A percentile compares a stretch with the other conserved stretches of the same genome.
Conservation (phyloP, 2,888 invertebrate genomes). For the Andrena haemorrhoa region DNA sequence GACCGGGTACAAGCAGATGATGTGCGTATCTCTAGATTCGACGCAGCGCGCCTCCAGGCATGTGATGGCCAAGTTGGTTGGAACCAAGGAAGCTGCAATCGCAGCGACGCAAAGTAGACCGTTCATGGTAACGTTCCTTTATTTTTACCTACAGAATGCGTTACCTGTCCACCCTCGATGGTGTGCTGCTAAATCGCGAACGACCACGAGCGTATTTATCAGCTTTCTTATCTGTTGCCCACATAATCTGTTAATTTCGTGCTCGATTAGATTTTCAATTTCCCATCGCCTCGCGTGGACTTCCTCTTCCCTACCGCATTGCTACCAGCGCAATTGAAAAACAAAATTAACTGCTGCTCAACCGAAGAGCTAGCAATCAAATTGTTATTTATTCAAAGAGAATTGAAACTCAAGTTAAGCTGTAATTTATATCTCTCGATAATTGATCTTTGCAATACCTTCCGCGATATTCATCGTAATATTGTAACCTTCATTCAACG, state of each 20-base stretch:
- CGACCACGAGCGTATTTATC: background rate
- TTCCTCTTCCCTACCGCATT: no score
- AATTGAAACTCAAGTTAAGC: no score
- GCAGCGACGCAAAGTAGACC: background rate
- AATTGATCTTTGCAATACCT: no score
- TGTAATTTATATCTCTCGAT: no score
- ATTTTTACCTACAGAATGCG: background rate
- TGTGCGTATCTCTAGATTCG: slow-evolving; percentile 17
- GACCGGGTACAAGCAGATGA: slow-evolving; percentile 53
- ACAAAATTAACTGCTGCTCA: no score
- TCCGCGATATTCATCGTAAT: no score
- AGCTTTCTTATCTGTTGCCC: background rate
- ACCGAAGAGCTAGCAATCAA: no score
- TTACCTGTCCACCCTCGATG: no score
- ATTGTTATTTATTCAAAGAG: no score
- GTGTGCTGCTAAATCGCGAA: background rate
- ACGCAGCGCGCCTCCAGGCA: no score
- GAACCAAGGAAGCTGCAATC: background rate
- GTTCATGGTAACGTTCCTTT: slow-evolving; percentile 2
- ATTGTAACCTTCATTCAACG: no score
- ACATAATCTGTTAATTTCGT: background rate
- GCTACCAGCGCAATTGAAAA: no score
- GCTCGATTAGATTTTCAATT: background rate
- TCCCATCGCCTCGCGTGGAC: background rate
- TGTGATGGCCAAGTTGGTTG: background rate